Evolutionary conservation across 2,888 invertebrate species (phyloP), one percentile per base, ranked within the genome.

Genomic region (Cybosia mesomella): DNA sequence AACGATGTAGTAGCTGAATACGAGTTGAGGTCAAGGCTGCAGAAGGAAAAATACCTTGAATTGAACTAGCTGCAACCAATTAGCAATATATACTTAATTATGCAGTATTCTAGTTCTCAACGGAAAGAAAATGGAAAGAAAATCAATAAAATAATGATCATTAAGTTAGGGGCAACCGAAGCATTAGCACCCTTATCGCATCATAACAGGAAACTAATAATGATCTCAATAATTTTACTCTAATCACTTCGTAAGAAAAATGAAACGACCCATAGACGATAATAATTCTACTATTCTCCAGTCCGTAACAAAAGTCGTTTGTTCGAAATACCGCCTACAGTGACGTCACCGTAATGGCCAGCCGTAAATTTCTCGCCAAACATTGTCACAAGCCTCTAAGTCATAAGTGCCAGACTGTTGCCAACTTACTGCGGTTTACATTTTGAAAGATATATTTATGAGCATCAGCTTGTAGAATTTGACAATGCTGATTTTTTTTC

Each of bases 321-420:
- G 83, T 83, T 75, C 78, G 74, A 72, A 81, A 82, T 75, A 83
- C 82, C 85, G 79, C 81, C 83, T 80, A 79, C 79, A 72, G 83
- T 84, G 83, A 85, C 82, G 80, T 79, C 80, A 80, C 74, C 58
- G 76, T 82, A 85, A 84, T 83, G 80, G 79, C 72, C 49, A 54
- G 73, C 72, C 71, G 76, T 85, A 88, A 89, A 88, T 88, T 85
- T 82, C 80, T 83, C 80, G 83, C 81, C 76, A 79, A 83, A 81
- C 83, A 79, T 73, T 76, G 76, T 76, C 76, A 79, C 75, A 81
- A 78, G 79, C 81, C 74, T 77, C 70, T 79, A 81, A 79, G 77
- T 79, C 80, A 77, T 81, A 75, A 76, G 80, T 79, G 74, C 73
- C 72, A 77, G 66, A 72, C 73, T 74, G 71, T 76, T 74, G 77